Base-by-base conservation (phyloP, 2,113 vertebrate genomes). In the Trichechus manatus region DNA sequence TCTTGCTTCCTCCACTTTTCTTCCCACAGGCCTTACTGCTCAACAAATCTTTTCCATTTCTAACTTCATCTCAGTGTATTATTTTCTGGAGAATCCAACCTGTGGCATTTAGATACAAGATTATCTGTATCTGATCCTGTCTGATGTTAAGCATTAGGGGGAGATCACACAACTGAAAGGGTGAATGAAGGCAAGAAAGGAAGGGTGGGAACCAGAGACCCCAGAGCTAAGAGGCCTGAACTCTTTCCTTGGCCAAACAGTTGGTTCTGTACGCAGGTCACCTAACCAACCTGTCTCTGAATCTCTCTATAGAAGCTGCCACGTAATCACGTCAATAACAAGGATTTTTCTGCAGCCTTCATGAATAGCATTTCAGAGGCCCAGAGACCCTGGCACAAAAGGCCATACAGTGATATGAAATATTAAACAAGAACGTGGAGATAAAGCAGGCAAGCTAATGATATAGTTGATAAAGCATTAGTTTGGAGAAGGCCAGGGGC, bases 371-470 rank as follows among this genome's bases (percentile, higher is more conserved):
- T 56, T 66, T 93, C 56, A 9, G 36, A 66, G 56, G 47, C 3
- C 1, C 92, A 6, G 31, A 79, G 61, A 22, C 68, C 91, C 59
- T 50, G 59, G 88, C 87, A 90, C 75, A 64, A 81, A 86, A 93
- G 39, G 74, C 31, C 33, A 68, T n/a, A 39, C 2, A 19, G 31
- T 36, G 61, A 25, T 42, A 56, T 27, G 64, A 81, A 93, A 74
- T 39, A 66, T 75, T 66, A 72, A 80, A 42, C 42, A 61, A 74
- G 91, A 84, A 36, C 33, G 19, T 14, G 42, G 15, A 87, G 89
- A 94, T 92, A 66, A 92, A 66, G 85, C 84, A 53, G 61, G 50
- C 59, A n/a, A 88, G 78, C 78, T 84, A 56, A 84, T 39, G 39
- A 77, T 31, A 74, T 29, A 5, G 23, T 27, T 22, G 87, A 91